Base-by-base conservation (phyloP, 2,888 invertebrate genomes). In the Drosophila paucipuncta region DNA sequence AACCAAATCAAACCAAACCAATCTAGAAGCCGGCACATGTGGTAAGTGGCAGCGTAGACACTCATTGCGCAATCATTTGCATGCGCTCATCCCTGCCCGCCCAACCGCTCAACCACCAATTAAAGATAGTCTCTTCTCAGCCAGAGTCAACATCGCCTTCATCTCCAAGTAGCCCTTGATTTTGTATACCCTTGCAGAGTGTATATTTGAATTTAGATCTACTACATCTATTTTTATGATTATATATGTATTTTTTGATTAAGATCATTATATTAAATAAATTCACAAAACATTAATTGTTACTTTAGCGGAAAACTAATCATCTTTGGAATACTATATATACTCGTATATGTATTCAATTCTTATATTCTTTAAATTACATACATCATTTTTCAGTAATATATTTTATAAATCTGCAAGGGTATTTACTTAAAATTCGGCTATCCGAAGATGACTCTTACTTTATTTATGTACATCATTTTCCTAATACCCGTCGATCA, bases 11-110 rank as follows among this genome's bases (percentile, higher is more conserved):
- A 35, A 18, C 18, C 22, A 39, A 28, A 39, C 25, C 73, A 81
- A 82, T 60, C 64, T 75, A 92, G 92, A 92, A 92, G 90, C 92
- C 92, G 75, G 85, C 91, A 65, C 92, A 91, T 78, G 91, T 91
- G 92, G 92, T 92, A 91, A 92, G 92, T 92, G 82, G 79, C 71
- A 78, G 79, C 41, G 43, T 54, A 64, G 66, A 52, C 58, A 49
- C 58, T 59, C 52, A 66, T 54, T 76, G 70, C 73, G 89, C 90
- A 78, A 83, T 90, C 89, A 85, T 90, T 68, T 90, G 90, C 85
- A 85, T 85, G 85, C 78, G 89, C 82, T 73, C 59, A 52, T 49
- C 70, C 80, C 68, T 61, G 68, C 59, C 49, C 55, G 68, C 71
- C 18, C 47, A 54, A 41, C 18, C 30, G n/a, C 39, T 33, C 31